Base-by-base conservation (phyloP, 1,140 invertebrate genomes). In the Metaphire vulgaris region DNA sequence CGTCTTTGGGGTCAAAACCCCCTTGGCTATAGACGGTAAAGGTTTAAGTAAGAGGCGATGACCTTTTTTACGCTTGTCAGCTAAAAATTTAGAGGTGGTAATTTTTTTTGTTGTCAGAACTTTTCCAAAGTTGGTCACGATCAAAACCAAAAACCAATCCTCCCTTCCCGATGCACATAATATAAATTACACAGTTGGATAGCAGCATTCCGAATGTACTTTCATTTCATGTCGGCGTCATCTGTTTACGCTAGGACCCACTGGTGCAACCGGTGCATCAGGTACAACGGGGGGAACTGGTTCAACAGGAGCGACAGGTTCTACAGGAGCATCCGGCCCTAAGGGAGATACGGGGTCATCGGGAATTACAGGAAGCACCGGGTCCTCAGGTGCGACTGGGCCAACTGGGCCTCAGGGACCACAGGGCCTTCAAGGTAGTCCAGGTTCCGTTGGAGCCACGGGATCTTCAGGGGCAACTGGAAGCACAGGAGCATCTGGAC, bases 401-500 rank as follows among this genome's bases (percentile, higher is more conserved):
- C 33, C 69, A 29, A 28, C 92, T 91, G 92, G 92, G 29, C 41
- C 41, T 21, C 6, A 12, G 41, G 41, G 41, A 12, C 41, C 41
- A 56, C 6, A 12, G 41, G 41, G 41, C 21, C 41, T 21, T 56
- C 41, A 56, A 56, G 41, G 41, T 21, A 56, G 21, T 21, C 41
- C 21, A 56, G 41, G 41, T 56, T 6, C 41, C 6, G 86, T 89
- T 32, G 32, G 65, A 70, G 33, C 1, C 2, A 29, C 65, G 1
- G 92, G 93, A 74, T 88, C 91, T 6, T 87, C 92, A 80, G 92
- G 93, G 65, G 92, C 94, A 87, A 85, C 92, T 82, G 93, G 93
- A n/a, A 87, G 92, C 74, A 92, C 93, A 87, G 93, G 92, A 15
- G 88, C 91, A 12, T 87, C 91, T 2, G 92, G 92, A 1, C 88